Evolutionary conservation across 2,797 vertebrate species (phyloP).

Genomic region (Syngnathus rostellatus): DNA sequence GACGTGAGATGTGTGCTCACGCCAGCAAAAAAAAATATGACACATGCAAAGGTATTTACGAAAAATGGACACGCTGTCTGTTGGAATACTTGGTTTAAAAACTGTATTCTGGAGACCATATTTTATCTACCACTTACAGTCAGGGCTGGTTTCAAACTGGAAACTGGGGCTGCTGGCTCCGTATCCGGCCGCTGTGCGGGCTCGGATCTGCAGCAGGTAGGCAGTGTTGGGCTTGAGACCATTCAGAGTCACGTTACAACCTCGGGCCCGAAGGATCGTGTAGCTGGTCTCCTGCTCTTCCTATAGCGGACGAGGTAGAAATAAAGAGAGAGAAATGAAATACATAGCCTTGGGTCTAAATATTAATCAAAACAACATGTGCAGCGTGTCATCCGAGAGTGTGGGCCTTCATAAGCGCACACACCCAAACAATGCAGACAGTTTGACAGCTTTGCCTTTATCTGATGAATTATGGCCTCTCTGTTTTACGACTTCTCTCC

Average conservation of each 20-base stretch:
- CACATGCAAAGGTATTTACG: not conserved
- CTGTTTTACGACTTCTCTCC: constrained; percentile 53
- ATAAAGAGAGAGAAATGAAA: constrained; percentile 11
- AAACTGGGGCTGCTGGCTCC: constrained; percentile 91
- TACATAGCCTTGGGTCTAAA: constrained; percentile 8
- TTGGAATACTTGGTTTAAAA: not conserved
- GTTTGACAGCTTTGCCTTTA: constrained; percentile 31
- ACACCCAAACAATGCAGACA: constrained; percentile 16
- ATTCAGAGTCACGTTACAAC: constrained; percentile 88
- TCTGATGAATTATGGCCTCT: constrained; percentile 48
- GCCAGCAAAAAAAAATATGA: not conserved
- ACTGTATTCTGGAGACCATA: not conserved
- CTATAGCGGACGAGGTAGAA: constrained; percentile 57
- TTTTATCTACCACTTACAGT: constrained; percentile 74
- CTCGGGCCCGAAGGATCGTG: constrained; percentile 89
- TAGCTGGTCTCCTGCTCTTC: constrained; percentile 99
- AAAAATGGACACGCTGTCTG: not conserved
- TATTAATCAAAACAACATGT: constrained; percentile 6
- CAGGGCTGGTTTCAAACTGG: constrained; percentile 95
- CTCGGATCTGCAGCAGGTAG: constrained; percentile 93
- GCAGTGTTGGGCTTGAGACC: constrained; percentile 91
- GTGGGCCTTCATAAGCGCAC: constrained; percentile 2
- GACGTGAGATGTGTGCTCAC: not conserved
- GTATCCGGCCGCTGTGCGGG: constrained; percentile 91
- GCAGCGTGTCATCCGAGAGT: not conserved